Conservation (phyloP, 92 coral and sea anemone species). For the Scolanthus callimorphus region DNA sequence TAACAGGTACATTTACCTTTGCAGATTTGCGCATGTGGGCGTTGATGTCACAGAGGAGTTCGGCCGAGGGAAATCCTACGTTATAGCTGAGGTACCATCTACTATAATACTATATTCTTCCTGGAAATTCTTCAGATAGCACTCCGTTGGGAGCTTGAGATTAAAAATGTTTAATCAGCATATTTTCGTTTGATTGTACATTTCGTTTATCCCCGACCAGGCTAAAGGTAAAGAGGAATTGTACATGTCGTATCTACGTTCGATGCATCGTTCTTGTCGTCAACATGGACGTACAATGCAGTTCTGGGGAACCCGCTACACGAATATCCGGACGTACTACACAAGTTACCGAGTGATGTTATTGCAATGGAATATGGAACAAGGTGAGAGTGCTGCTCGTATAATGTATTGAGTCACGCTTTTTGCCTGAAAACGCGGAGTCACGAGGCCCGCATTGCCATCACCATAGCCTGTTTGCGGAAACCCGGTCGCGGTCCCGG, state of each 20-base stretch:
- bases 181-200: too few relatives aligned
- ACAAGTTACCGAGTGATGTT: conserved; percentile 68
- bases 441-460: too few relatives aligned
- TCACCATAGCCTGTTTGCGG: too few relatives aligned
- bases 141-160: too few relatives aligned
- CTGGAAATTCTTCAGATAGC: too few relatives aligned
- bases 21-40: conserved; percentile 89
- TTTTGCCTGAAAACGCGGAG: too few relatives aligned
- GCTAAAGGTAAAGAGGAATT: conserved; percentile 59
- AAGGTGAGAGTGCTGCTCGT: too few relatives aligned
- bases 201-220: too few relatives aligned
- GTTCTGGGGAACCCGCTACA: conserved; percentile 95
- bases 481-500: too few relatives aligned
- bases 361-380: conserved; percentile 98
- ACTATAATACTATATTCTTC: too few relatives aligned
- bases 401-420: too few relatives aligned
- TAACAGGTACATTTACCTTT: neutral
- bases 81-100: conserved; percentile 53
- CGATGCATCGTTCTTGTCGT: conserved; percentile 49
- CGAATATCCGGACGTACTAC: conserved; percentile 61
- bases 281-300: conserved; percentile 68
- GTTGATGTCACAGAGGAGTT: conserved; percentile 69
- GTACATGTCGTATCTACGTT: conserved; percentile 48
- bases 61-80: conserved; percentile 70
- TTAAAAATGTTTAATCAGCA: too few relatives aligned